phyloP scores from a whole-genome alignment of 2,888 invertebrate genomes.

The Meiosimyza decipiens region DNA sequence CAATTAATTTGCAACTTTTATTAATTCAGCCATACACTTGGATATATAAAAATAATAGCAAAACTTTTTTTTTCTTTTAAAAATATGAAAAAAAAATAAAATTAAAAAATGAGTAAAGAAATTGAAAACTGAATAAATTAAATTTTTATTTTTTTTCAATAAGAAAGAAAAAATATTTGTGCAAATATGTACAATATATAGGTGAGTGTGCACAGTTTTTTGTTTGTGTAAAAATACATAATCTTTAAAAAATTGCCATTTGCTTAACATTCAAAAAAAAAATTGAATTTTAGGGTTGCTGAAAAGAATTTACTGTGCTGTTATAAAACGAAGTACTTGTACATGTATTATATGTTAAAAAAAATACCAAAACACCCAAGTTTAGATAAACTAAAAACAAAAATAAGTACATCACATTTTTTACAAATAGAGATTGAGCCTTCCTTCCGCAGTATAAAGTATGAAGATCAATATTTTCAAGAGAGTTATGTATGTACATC shows the following conservation, averaged over 20 bases:
- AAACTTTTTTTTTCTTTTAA: constrained; percentile 18
- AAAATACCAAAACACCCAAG: constrained; percentile 21
- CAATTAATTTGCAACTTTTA: constrained; percentile 31
- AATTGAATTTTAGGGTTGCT: constrained; percentile 21
- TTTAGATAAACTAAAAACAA: background rate
- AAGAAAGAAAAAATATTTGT: constrained; percentile 53
- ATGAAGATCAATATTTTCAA: too few species aligned
- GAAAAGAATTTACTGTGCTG: constrained; percentile 57
- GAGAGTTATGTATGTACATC: too few species aligned
- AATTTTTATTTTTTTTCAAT: constrained; percentile 21
- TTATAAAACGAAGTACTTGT: constrained; percentile 39
- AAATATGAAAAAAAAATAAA: constrained; percentile 19
- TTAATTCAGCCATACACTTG: constrained; percentile 43
- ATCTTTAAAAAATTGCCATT: constrained; percentile 44
- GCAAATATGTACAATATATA: constrained; percentile 48
- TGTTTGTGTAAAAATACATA: background rate
- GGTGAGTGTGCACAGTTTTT: background rate
- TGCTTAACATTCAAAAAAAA: constrained; percentile 58
- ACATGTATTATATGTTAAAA: constrained; percentile 26
- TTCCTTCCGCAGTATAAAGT: too few species aligned
- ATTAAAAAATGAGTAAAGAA: constrained; percentile 24
- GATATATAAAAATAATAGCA: constrained; percentile 7
- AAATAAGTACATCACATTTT: too few species aligned
- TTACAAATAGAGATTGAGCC: too few species aligned
- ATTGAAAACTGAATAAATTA: constrained; percentile 28